phyloP scores from a whole-genome alignment of 2,888 invertebrate genomes.

The Pandemis corylana region DNA sequence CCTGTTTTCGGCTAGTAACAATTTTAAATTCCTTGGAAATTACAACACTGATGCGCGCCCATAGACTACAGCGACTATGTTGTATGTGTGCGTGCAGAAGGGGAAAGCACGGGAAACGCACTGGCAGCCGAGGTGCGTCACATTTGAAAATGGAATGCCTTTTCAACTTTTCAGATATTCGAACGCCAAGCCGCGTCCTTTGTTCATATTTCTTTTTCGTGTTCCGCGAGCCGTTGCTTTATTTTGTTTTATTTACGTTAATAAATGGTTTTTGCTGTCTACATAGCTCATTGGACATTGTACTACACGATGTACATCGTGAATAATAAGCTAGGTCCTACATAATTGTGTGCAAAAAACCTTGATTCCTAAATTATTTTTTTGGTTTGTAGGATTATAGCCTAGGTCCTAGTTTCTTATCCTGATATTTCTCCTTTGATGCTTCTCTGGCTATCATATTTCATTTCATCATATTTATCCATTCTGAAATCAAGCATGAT shows the following conservation, averaged over 20 bases:
- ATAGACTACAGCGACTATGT: constrained; percentile 30
- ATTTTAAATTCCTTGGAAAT: constrained; percentile 19
- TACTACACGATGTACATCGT: no score
- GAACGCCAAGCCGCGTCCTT: constrained; percentile 51
- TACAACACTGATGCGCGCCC: constrained; percentile 28
- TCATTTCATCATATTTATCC: no score
- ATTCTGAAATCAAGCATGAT: no score
- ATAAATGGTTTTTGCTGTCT: not conserved
- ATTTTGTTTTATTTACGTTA: constrained; percentile 34
- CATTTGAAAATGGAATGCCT: constrained; percentile 76
- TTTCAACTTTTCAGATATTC: constrained; percentile 70
- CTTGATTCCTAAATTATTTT: no score
- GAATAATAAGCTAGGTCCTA: no score
- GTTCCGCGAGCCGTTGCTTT: constrained; percentile 30
- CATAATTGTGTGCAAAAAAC: no score
- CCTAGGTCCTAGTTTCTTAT: no score
- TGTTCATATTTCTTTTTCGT: constrained; percentile 44
- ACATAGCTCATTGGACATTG: no score
- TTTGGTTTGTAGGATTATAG: no score
- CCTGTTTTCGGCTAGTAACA: not conserved
- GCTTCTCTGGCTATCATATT: no score
- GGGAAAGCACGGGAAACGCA: constrained; percentile 70
- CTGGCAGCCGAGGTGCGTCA: constrained; percentile 53
- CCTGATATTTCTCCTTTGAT: no score
- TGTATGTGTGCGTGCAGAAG: constrained; percentile 67